Evolutionary conservation across 2,113 vertebrate genomes (phyloP).

Genomic region (Gasterosteus aculeatus): DNA sequence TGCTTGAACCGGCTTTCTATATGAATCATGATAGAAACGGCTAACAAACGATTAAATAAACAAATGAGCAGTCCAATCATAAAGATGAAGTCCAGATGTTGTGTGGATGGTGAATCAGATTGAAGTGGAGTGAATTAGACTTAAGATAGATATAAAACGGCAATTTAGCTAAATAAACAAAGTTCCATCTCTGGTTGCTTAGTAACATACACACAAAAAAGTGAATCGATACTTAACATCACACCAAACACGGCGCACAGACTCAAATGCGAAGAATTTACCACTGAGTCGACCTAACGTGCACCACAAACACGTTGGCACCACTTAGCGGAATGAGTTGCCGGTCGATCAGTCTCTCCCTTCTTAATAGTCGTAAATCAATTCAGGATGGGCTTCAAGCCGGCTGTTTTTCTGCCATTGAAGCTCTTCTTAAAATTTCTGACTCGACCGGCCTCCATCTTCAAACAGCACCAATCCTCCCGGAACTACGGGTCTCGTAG

Average conservation of each 20-base stretch:
- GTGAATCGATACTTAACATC: background rate
- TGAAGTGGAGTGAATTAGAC: background rate
- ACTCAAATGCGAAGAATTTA: background rate
- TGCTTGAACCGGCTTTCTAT: background rate
- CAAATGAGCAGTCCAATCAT: background rate
- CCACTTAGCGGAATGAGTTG: slow-evolving; percentile 42
- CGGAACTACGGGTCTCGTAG: slow-evolving; percentile 21
- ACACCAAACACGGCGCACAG: background rate
- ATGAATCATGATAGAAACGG: background rate
- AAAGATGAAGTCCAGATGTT: background rate
- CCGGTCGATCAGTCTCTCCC: slow-evolving; percentile 44
- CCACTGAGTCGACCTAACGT: slow-evolving; percentile 13
- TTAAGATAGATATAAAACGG: too few relatives aligned
- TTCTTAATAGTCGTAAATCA: slow-evolving; percentile 53
- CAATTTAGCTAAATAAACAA: background rate
- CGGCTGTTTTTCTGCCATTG: slow-evolving; percentile 69
- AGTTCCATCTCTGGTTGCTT: background rate
- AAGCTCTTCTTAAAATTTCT: slow-evolving; percentile 43
- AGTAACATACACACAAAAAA: background rate
- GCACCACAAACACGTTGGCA: slow-evolving; percentile 30
- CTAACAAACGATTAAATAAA: background rate
- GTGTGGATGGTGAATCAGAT: background rate
- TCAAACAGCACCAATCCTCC: slow-evolving; percentile 40
- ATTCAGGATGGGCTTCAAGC: slow-evolving; percentile 64
- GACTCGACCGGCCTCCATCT: slow-evolving; percentile 59